These are phyloP conservation scores for Drosophila hawaiiensis DNA, from an alignment of 2,888 invertebrate genomes.

Conservation along the genomic window DNA sequence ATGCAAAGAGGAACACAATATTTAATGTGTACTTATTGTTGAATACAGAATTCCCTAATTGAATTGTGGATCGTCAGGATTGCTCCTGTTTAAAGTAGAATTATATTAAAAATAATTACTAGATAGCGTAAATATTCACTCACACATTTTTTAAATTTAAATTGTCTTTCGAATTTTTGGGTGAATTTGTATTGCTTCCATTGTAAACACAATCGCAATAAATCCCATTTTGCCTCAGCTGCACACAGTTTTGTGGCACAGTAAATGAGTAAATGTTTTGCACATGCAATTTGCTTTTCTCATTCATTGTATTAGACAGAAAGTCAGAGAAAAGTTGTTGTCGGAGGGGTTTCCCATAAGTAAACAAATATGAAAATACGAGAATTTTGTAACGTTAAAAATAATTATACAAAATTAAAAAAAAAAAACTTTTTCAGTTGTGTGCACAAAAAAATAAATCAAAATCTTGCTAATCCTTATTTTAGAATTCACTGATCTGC, in stretches of 20 bases:
- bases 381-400: not conserved
- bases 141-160: not conserved
- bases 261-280: not conserved
- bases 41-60: conserved; percentile 13
- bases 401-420: not conserved
- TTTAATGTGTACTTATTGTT: not conserved
- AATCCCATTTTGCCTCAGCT: not conserved
- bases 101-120: not conserved
- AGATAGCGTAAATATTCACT: not conserved
- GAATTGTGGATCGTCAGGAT: not conserved
- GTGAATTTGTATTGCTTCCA: not conserved
- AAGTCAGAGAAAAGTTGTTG: not conserved
- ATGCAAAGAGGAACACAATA: not conserved
- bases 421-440: not conserved
- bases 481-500: not conserved
- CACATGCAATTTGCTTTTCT: not conserved
- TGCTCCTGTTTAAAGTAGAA: not conserved
- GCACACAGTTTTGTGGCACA: not conserved
- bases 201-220: not conserved
- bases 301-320: not conserved
- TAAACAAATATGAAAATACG: conserved; percentile 2
- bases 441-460: not conserved
- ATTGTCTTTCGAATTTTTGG: not conserved
- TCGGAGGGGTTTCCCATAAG: not conserved
- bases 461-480: not conserved